Percentiles rank a stretch among this genome's conserved stretches.
These are phyloP conservation scores for Cercocebus atys DNA, from an alignment of 2,113 vertebrate species.

Conservation along the genomic window DNA sequence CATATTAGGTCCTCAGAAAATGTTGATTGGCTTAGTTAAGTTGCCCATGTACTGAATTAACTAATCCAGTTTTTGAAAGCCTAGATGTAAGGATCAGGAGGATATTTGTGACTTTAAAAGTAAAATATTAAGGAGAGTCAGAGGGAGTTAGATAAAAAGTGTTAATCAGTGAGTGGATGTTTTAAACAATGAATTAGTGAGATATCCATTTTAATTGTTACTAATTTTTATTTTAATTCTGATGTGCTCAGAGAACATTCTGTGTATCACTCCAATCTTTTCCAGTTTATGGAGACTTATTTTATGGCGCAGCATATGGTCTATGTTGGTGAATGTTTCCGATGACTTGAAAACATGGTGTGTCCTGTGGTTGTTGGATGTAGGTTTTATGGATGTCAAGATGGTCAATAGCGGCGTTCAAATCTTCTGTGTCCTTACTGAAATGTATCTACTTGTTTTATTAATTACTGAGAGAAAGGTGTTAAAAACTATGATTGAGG, in stretches of 20 bases:
- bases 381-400: neutral
- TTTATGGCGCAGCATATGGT: neutral
- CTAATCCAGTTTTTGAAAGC: neutral
- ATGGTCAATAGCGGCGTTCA: neutral
- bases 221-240: neutral
- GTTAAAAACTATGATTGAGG: neutral
- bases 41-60: neutral
- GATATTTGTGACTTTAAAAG: neutral
- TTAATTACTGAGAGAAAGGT: neutral
- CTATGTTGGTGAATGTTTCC: neutral
- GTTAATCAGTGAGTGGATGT: neutral
- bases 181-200: neutral
- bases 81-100: neutral
- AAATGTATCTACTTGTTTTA: neutral
- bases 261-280: neutral
- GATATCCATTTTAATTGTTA: neutral
- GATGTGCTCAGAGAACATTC: neutral
- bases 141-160: neutral
- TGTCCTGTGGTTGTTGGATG: neutral
- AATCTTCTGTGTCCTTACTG: neutral
- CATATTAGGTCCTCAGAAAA: neutral
- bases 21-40: neutral
- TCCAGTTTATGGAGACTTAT: neutral
- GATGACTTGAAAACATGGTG: neutral
- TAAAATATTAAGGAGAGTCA: neutral